Base-by-base conservation (phyloP, 2,888 invertebrate genomes). In the Heterodera filipjevi region DNA sequence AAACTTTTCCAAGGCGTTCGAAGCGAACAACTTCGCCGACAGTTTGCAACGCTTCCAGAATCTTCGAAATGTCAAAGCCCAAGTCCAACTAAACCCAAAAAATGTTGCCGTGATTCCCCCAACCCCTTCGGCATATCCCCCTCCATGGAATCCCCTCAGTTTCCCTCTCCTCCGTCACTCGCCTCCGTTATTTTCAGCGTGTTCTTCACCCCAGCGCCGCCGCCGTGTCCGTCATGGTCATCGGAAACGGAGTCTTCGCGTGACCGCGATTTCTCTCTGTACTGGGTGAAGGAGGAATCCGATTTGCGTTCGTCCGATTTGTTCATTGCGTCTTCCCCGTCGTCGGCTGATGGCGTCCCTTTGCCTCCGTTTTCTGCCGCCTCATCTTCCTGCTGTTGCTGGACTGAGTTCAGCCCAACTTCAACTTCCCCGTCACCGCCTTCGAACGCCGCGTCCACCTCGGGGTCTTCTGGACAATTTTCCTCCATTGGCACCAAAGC, bases 241-340 rank as follows among this genome's bases (percentile, higher is more conserved):
- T 59, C 59, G 27, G 59, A 59, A 27, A 59, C 27, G 27, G 59
- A 59, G 27, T 59, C 59, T 27, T 59, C 59, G 27, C 59, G 59
- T n/a, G 59, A 59, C n/a, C 59, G 59, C 27, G 59, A 59, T 27
- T 59, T 59, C 59, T 59, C n/a, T n/a, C 59, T 59, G 59, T 59
- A 59, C 27, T 59, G 59, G 0, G 59, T 59, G 59, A 59, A 59
- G 5, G 59, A 59, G 3, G 27, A 27, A 12, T 59, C 59, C 39
- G 39, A 10, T 6, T 6, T 39, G 39, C 39, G 59, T 59, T 27
- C 59, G n/a, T 27, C 27, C 59, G 27, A 10, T 27, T 59, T 59
- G 12, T 10, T 27, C n/a, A 5, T 12, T 1, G 3, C n/a, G 8
- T 59, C 59, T 12, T 27, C 59, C n/a, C 59, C 59, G 59, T 59